A percentile compares a stretch with the other conserved stretches of the same genome.
Conservation (phyloP, 2,113 vertebrate species). For the Seriola dumerili region DNA sequence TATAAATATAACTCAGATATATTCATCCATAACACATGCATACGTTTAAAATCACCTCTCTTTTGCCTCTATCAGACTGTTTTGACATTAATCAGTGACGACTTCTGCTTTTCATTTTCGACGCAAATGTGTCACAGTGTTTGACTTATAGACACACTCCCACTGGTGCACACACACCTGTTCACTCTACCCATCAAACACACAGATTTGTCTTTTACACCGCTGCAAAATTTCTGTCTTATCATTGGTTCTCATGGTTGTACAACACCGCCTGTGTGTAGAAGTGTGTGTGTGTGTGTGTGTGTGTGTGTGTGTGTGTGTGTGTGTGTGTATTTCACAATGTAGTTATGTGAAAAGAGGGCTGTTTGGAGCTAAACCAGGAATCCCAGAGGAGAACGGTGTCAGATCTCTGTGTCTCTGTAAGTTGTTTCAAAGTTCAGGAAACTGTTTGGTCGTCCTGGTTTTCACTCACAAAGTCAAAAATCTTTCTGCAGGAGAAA, state of each 20-base stretch:
- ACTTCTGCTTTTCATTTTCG: too few relatives aligned
- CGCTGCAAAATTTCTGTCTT: constrained; percentile 10
- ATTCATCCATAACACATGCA: too few relatives aligned
- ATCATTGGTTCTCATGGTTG: background rate
- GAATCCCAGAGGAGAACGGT: constrained; percentile 27
- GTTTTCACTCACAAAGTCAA: background rate
- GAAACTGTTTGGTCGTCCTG: constrained; percentile 7
- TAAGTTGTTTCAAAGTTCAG: constrained; percentile 18
- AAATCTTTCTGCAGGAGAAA: constrained; percentile 6
- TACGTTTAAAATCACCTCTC: background rate
- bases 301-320: constrained; percentile 18
- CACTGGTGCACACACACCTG: background rate
- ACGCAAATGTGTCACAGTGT: too few relatives aligned
- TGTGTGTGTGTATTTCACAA: constrained; percentile 13
- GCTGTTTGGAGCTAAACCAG: constrained; percentile 35
- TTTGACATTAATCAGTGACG: background rate
- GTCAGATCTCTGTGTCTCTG: constrained; percentile 34
- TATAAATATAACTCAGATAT: background rate
- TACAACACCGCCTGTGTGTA: background rate
- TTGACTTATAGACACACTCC: too few relatives aligned
- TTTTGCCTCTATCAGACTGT: background rate
- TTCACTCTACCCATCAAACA: background rate
- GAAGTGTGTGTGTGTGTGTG: background rate
- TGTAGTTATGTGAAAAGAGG: constrained; percentile 11
- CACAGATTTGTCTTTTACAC: constrained; percentile 25